A percentile compares a stretch with the other conserved stretches of the same genome.
Conservation (phyloP, 2,113 vertebrate genomes). For the Pogonocichla stellata region DNA sequence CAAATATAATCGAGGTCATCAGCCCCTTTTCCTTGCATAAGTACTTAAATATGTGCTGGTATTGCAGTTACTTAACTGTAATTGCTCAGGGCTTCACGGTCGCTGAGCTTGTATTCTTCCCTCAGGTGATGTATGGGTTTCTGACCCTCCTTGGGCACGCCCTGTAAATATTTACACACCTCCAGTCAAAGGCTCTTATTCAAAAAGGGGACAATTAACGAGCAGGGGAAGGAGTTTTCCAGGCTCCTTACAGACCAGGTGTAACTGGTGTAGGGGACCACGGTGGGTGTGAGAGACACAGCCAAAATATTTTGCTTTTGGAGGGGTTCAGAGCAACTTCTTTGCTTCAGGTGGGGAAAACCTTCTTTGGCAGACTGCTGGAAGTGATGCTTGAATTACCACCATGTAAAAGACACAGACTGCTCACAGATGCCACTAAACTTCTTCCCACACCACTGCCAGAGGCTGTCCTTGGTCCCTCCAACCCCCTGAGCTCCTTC, state of each 20-base stretch:
- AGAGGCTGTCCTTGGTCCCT: background rate
- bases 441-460: background rate
- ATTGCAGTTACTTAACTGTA: slow-evolving; percentile 52
- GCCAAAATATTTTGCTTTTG: background rate
- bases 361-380: fast-evolving
- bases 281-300: background rate
- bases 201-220: background rate
- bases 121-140: slow-evolving; percentile 30
- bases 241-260: background rate
- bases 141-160: slow-evolving; percentile 22
- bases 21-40: slow-evolving; percentile 38
- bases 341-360: background rate
- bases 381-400: background rate
- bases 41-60: slow-evolving; percentile 33
- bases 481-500: background rate
- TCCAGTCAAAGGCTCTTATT: background rate
- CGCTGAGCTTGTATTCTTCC: slow-evolving; percentile 15
- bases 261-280: background rate
- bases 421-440: background rate
- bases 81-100: slow-evolving; percentile 29
- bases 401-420: background rate
- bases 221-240: background rate
- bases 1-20: slow-evolving; percentile 55
- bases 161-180: slow-evolving; percentile 28
- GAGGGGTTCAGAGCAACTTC: background rate